Evolutionary conservation across 2,888 invertebrate genomes (phyloP).

Genomic region (Anticlea derivata): DNA sequence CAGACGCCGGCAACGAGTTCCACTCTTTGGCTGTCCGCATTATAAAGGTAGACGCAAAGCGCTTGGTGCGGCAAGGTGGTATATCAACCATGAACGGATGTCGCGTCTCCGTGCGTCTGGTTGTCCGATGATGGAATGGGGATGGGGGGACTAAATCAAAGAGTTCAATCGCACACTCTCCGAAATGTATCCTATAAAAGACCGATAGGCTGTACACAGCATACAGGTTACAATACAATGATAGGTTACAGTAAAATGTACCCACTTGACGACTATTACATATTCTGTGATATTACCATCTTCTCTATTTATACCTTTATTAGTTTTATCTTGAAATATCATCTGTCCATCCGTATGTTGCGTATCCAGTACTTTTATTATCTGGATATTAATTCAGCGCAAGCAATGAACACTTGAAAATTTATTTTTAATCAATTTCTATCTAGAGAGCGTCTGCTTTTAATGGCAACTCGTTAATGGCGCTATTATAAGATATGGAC

Average conservation of each 20-base stretch:
- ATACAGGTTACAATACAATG: too few relatives aligned
- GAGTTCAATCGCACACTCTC: too few relatives aligned
- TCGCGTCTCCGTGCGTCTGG: too few relatives aligned
- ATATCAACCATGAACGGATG: too few relatives aligned
- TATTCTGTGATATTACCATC: slow-evolving; percentile 26
- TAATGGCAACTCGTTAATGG: slow-evolving; percentile 33
- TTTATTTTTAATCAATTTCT: slow-evolving; percentile 38
- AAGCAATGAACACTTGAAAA: slow-evolving; percentile 32
- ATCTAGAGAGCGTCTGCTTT: slow-evolving; percentile 26
- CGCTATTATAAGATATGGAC: slow-evolving; percentile 31
- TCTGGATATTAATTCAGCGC: slow-evolving; percentile 47
- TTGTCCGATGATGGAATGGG: too few relatives aligned
- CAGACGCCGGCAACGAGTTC: too few relatives aligned
- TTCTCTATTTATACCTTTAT: slow-evolving; percentile 53
- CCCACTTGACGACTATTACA: neutral
- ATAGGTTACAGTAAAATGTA: neutral
- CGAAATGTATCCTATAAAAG: too few relatives aligned
- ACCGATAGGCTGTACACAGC: too few relatives aligned
- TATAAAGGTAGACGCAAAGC: too few relatives aligned
- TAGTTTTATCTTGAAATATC: slow-evolving; percentile 60
- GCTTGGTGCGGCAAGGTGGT: too few relatives aligned
- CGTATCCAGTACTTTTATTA: slow-evolving; percentile 35
- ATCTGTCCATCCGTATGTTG: slow-evolving; percentile 47
- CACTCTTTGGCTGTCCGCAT: too few relatives aligned
- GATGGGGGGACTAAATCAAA: too few relatives aligned